Conservation (phyloP, 2,888 invertebrate species). For the Auanema freiburgensis region DNA sequence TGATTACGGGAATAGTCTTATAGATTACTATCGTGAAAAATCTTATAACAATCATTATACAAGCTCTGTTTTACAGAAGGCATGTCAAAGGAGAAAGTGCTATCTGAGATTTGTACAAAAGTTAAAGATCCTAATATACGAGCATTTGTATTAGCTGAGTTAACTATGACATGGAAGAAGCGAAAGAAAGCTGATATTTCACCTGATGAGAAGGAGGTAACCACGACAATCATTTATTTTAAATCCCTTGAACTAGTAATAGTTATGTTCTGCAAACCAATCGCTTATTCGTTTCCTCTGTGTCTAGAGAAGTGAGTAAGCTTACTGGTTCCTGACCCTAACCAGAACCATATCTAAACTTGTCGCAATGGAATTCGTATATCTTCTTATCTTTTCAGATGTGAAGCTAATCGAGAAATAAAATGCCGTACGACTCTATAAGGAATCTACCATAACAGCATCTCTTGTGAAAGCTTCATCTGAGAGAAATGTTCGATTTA, state of each 20-base stretch:
- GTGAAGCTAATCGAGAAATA: no score
- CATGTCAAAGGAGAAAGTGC: neutral
- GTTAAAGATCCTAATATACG: conserved; percentile 15
- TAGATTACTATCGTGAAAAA: conserved; percentile 41
- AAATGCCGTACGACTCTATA: no score
- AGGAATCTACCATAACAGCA: no score
- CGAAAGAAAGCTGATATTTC: neutral
- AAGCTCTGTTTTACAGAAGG: neutral
- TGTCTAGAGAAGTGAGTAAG: no score
- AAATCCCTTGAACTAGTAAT: no score
- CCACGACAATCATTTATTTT: no score
- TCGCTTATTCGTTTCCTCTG: no score
- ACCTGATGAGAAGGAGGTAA: neutral
- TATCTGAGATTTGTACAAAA: conserved; percentile 1
- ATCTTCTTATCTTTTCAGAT: no score
- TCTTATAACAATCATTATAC: no score
- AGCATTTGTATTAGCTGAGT: conserved; percentile 19
- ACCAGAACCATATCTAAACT: neutral
- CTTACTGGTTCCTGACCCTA: neutral
- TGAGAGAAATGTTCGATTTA: no score
- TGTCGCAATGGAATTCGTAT: neutral
- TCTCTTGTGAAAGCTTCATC: no score
- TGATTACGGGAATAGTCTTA: conserved; percentile 48
- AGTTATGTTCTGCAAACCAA: no score
- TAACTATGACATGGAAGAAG: conserved; percentile 10